Evolutionary conservation across 30 jellyfish, hydroid and myxozoan species (phyloP), one percentile per base, ranked within the genome.

Genomic region (Rhopilema esculentum): DNA sequence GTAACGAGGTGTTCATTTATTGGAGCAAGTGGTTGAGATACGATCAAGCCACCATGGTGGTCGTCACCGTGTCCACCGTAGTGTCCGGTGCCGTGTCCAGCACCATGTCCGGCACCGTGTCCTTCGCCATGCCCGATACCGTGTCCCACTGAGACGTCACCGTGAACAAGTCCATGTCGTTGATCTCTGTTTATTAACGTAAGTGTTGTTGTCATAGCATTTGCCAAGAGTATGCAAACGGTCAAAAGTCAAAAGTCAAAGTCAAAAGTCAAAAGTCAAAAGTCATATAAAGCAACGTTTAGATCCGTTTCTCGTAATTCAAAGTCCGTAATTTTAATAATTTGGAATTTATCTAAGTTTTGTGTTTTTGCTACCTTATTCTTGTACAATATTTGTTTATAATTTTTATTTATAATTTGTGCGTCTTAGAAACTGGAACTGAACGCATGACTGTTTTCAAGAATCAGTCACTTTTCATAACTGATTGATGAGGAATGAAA

Each of bases 131-230:
- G 64, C 31, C 79, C 86, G 61, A n/a, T 7, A 23, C 80, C 88
- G 31, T 52, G 30, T 29, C 77, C 72, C 9, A 40, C 57, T 12
- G 57, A 40, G 57, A 2, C 6, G 66, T 30, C 80, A 25, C 89
- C 91, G 25, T 83, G 80, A 2, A 29, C 94, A 16, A 85, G 88
- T 31, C 84, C 94, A 50, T 85, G 88, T 73, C 94, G 78, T 75
- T 85, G 94, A 33, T 85, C 64, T 9, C 94, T 85, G 57, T 40
- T 12, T 6, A 2, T 40, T 12, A 40, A 40, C 57, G 57, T 40
- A 40, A 40, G 57, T 40, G 12, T 2, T 40, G 12, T 2, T 12
- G 57, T 40, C 57, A 40, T 12, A 2, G 57, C 12, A 40, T 40
- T 40, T 2, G 57, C 12, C 57, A 40, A 12, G 12, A 12, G 9